phyloP scores from a whole-genome alignment of 2,888 invertebrate species.

The Drosophila multiciliata region DNA sequence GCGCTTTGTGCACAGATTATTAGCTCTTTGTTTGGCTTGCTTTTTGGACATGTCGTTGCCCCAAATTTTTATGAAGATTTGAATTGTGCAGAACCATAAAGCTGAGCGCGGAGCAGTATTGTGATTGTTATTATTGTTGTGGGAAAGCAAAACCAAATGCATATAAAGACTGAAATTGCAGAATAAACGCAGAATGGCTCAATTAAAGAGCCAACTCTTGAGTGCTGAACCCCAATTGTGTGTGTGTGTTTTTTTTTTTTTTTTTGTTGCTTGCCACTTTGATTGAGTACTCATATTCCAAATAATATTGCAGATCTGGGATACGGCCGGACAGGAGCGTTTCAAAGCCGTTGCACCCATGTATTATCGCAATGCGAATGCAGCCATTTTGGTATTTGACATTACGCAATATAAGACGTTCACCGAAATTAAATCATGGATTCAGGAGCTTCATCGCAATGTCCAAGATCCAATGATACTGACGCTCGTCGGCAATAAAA shows the following conservation, averaged over 20 bases:
- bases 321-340: constrained; percentile 85
- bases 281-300: constrained; percentile 21
- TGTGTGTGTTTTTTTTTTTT: not conserved
- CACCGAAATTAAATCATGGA: constrained; percentile 93
- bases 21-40: constrained; percentile 55
- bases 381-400: constrained; percentile 94
- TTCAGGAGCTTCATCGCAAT: constrained; percentile 91
- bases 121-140: constrained; percentile 70
- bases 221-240: constrained; percentile 22
- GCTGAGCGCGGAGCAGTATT: constrained; percentile 35
- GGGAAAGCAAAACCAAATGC: constrained; percentile 48
- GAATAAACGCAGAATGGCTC: constrained; percentile 70
- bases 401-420: constrained; percentile 91
- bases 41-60: constrained; percentile 69
- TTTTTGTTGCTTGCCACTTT: not conserved
- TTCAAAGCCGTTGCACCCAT: constrained; percentile 97
- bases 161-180: constrained; percentile 71
- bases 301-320: constrained; percentile 82
- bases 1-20: constrained; percentile 33
- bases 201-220: constrained; percentile 63
- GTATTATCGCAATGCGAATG: constrained; percentile 97
- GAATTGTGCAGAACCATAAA: constrained; percentile 65
- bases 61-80: constrained; percentile 72
- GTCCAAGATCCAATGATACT: constrained; percentile 92
- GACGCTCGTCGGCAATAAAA: constrained; percentile 94